phyloP scores from a whole-genome alignment of 1,140 invertebrate species.

The Ceratosolen solmsi region DNA sequence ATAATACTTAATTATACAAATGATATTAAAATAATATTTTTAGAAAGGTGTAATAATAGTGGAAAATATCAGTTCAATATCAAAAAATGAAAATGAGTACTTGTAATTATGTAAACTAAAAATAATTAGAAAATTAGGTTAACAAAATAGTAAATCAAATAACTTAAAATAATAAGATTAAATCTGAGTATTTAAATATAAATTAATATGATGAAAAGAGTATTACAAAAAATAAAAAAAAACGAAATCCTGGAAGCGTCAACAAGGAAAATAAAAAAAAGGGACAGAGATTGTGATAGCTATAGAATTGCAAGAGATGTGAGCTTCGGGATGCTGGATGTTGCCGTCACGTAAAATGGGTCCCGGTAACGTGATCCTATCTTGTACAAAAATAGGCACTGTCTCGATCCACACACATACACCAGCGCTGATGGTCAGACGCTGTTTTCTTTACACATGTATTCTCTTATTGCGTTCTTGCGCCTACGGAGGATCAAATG shows the following conservation, averaged over 20 bases:
- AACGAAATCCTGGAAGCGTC: conserved; percentile 47
- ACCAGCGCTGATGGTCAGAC: conserved; percentile 51
- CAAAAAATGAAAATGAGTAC: neutral
- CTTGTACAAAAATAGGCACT: conserved; percentile 73
- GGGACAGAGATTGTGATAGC: conserved; percentile 34
- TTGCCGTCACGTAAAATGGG: conserved; percentile 76
- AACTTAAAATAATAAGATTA: neutral
- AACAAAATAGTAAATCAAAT: neutral
- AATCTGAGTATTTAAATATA: neutral
- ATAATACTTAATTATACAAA: neutral
- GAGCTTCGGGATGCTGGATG: conserved; percentile 57
- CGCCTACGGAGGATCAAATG: conserved; percentile 55
- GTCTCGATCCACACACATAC: conserved; percentile 15
- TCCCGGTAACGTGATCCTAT: conserved; percentile 76
- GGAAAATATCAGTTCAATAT: neutral
- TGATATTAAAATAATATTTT: neutral
- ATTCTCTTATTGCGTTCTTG: conserved; percentile 17
- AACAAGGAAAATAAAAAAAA: conserved; percentile 46
- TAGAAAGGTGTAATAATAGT: neutral
- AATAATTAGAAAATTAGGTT: neutral
- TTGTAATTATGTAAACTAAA: neutral
- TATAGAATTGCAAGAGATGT: conserved; percentile 47
- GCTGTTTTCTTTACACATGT: conserved; percentile 17
- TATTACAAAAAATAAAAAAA: neutral
- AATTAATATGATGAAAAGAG: neutral